Base-by-base conservation (phyloP, 1,140 invertebrate species). In the Drosophila ambigua region DNA sequence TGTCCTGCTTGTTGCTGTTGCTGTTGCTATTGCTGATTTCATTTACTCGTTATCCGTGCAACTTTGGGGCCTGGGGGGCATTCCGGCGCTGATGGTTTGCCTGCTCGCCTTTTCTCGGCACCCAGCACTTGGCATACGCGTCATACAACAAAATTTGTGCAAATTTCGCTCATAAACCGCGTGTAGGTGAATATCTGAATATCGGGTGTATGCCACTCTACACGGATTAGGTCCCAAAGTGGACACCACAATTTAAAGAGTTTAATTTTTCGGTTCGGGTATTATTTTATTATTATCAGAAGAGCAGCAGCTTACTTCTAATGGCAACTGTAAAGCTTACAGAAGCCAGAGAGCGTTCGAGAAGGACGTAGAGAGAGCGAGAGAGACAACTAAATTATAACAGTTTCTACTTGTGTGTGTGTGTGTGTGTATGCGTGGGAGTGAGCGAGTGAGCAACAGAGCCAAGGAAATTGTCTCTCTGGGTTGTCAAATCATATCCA, bases 111-210 rank as follows among this genome's bases (percentile, higher is more conserved):
- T 76, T 87, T 67, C 82, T 87, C 73, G 59, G 55, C 78, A 73
- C 89, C 90, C 72, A 82, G 65, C 77, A 90, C 31, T 87, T 91
- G 72, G 71, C 89, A 91, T 90, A 81, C 75, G 90, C 71, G 61
- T 59, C 73, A 55, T 72, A 89, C 89, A 91, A 91, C 90, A 91
- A 91, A 90, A 78, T 72, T 71, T 57, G 44, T 59, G 72, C 69
- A 84, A 81, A 77, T 39, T 73, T 73, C 24, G 71, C 69, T 83
- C 84, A 85, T 79, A 66, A 90, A 79, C 64, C 53, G 66, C 44
- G 63, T 77, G 79, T 79, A 79, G 83, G 83, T 52, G 74, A 88
- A 83, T 72, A 68, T 79, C 35, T 62, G 9, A 20, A 26, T 20
- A 13, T 15, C 4, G 31, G 28, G 20, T 45, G 20, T 45, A 50